These are phyloP conservation scores for Antennarius striatus DNA, from an alignment of 2,113 vertebrate species.

Conservation along the genomic window DNA sequence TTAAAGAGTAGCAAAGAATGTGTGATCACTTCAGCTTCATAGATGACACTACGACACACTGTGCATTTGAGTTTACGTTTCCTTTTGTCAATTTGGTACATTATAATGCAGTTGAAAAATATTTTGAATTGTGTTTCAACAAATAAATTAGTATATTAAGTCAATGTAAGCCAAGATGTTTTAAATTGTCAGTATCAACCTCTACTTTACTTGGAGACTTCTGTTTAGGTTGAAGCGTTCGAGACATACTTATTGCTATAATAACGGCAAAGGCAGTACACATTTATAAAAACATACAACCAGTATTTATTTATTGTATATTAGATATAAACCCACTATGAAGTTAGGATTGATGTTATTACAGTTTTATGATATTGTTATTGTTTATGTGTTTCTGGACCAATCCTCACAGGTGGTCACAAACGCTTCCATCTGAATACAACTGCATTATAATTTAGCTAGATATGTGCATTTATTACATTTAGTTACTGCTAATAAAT, in stretches of 20 bases:
- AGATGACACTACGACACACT: background rate
- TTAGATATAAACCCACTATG: background rate
- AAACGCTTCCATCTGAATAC: background rate
- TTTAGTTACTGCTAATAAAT: conserved; percentile 4
- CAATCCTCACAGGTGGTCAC: background rate
- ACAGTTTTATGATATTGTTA: background rate
- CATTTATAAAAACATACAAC: no score
- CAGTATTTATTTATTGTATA: no score
- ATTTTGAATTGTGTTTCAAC: background rate
- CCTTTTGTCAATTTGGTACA: background rate
- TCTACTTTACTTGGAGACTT: background rate
- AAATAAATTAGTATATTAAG: no score
- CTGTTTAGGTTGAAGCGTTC: background rate
- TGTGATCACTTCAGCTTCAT: no score
- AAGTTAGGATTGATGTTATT: background rate
- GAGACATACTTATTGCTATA: no score
- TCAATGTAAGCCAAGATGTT: no score
- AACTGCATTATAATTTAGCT: background rate
- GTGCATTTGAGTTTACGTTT: background rate
- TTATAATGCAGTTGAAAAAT: background rate
- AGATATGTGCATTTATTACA: background rate
- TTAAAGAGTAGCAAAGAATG: background rate
- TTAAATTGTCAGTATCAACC: no score
- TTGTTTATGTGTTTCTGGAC: background rate
- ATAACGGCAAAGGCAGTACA: no score